phyloP scores from a whole-genome alignment of 1,140 invertebrate species.

The Meloidogyne chitwoodi region DNA sequence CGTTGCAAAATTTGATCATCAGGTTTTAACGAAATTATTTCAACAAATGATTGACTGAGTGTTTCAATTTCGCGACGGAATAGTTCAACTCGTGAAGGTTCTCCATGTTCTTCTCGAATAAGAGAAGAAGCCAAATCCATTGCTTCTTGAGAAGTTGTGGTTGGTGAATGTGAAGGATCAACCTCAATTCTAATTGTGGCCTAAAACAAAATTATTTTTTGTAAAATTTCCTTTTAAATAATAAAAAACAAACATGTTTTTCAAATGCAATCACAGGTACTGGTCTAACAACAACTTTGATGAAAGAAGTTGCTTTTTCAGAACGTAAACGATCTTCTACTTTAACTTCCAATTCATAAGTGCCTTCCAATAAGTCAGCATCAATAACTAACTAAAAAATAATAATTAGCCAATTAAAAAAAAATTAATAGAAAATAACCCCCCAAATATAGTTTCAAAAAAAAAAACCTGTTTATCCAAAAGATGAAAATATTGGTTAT shows the following conservation, averaged over 20 bases:
- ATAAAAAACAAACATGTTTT: conserved; percentile 47
- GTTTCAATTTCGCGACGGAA: conserved; percentile 23
- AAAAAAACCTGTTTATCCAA: conserved; percentile 9
- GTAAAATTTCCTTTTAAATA: no score
- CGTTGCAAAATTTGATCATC: conserved; percentile 20
- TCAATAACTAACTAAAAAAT: conserved; percentile 44
- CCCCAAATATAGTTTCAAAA: no score
- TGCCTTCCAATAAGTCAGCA: conserved; percentile 47
- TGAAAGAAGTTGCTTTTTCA: conserved; percentile 34
- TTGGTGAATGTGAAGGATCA: neutral
- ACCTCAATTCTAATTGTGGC: conserved; percentile 37
- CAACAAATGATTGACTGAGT: conserved; percentile 20
- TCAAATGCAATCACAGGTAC: conserved; percentile 49
- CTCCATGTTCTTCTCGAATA: conserved; percentile 12
- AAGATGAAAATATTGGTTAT: conserved; percentile 11
- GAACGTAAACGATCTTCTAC: conserved; percentile 47
- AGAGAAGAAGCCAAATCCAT: conserved; percentile 3
- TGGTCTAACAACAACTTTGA: conserved; percentile 46
- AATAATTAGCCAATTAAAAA: neutral
- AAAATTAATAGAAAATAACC: no score
- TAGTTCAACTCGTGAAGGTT: conserved; percentile 14
- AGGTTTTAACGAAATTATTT: conserved; percentile 50
- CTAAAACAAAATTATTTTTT: no score
- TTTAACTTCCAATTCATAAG: conserved; percentile 47
- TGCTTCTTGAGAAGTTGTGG: neutral